Evolutionary conservation across 2,797 vertebrate genomes (phyloP).

Genomic region (Silurus aristotelis): DNA sequence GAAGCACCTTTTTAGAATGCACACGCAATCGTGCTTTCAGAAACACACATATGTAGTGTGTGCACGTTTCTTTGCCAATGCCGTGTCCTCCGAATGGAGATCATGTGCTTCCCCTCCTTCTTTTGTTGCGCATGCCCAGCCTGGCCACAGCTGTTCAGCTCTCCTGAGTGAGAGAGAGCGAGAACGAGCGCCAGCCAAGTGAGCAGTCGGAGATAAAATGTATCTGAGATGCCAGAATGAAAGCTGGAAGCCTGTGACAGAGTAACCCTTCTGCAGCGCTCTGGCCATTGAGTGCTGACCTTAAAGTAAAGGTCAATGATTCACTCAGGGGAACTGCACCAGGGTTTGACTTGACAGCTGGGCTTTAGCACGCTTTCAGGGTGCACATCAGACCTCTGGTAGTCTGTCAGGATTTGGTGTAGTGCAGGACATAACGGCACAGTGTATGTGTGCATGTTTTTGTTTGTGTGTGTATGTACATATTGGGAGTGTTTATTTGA

Average conservation of each 20-base stretch:
- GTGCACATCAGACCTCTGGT: too few species aligned
- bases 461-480: too few species aligned
- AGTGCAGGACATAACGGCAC: too few species aligned
- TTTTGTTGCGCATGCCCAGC: slow-evolving; percentile 24
- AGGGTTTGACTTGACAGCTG: neutral
- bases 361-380: too few species aligned
- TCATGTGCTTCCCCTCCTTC: neutral
- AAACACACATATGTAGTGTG: neutral
- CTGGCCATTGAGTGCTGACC: neutral
- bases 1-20: neutral
- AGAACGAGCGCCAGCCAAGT: neutral
- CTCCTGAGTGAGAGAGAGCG: neutral
- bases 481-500: too few species aligned
- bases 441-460: too few species aligned
- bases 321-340: neutral
- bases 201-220: neutral
- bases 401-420: too few species aligned
- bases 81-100: neutral
- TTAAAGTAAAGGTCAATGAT: neutral
- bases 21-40: neutral
- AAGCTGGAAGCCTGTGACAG: neutral
- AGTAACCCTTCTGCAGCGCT: neutral
- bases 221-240: neutral
- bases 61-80: slow-evolving; percentile 5
- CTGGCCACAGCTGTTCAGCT: slow-evolving; percentile 27